Percentiles rank a stretch among this genome's conserved stretches.
phyloP scores from a whole-genome alignment of 2,888 invertebrate genomes.

The Dromius quadrimaculatus region DNA sequence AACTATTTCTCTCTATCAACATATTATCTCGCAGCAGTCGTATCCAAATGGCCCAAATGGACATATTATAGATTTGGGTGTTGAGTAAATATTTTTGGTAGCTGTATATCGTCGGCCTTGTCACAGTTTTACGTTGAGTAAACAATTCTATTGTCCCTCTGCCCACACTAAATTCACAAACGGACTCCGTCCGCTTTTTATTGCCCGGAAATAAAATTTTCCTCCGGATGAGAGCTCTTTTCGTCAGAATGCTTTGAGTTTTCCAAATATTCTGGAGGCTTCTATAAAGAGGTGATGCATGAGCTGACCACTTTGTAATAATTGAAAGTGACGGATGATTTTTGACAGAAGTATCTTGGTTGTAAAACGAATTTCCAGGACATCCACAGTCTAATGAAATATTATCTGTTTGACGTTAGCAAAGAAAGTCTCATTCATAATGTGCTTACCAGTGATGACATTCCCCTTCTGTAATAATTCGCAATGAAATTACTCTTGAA shows the following conservation, averaged over 20 bases:
- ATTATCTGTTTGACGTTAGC: too few species aligned
- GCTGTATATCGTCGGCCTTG: constrained; percentile 10
- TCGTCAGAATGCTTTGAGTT: constrained; percentile 17
- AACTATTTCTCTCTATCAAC: constrained; percentile 7
- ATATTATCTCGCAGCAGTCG: background rate
- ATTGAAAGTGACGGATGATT: too few species aligned
- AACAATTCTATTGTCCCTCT: constrained; percentile 29
- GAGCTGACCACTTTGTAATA: too few species aligned
- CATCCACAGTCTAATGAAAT: too few species aligned
- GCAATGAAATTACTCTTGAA: too few species aligned
- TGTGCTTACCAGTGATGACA: too few species aligned
- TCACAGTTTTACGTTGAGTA: constrained; percentile 24
- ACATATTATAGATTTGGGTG: constrained; percentile 21
- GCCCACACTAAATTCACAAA: constrained; percentile 13
- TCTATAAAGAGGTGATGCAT: too few species aligned
- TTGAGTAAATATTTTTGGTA: constrained; percentile 7
- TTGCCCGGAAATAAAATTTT: constrained; percentile 35
- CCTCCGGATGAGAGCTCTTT: constrained; percentile 10
- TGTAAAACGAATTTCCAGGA: too few species aligned
- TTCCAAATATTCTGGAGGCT: too few species aligned
- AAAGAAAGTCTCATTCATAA: too few species aligned
- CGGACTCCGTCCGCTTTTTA: constrained; percentile 18
- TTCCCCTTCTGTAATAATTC: too few species aligned
- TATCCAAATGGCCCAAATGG: constrained; percentile 5
- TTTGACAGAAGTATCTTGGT: too few species aligned